Conservation (phyloP, 2,888 invertebrate genomes). For the Spilarctia lutea region DNA sequence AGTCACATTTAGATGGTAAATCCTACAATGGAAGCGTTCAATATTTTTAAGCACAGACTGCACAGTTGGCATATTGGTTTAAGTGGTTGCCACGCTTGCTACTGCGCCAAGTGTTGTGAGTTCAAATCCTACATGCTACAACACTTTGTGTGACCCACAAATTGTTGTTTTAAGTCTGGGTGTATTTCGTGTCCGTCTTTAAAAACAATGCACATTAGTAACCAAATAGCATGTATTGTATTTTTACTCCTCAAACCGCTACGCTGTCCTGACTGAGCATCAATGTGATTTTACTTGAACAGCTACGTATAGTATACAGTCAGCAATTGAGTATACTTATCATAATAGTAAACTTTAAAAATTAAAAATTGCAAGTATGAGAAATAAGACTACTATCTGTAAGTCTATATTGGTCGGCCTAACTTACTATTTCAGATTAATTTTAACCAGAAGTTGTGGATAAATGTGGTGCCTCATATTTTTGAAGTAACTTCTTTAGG, state of each 20-base stretch:
- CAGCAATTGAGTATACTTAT: neutral
- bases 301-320: neutral
- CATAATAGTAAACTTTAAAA: neutral
- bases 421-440: neutral
- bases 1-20: neutral
- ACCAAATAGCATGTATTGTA: too few relatives aligned
- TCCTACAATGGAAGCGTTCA: neutral
- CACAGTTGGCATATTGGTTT: too few relatives aligned
- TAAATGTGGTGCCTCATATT: neutral
- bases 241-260: neutral
- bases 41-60: too few relatives aligned
- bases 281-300: neutral
- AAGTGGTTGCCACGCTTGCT: too few relatives aligned
- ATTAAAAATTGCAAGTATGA: neutral
- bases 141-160: too few relatives aligned
- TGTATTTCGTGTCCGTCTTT: too few relatives aligned
- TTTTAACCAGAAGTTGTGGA: neutral
- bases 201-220: too few relatives aligned
- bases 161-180: too few relatives aligned
- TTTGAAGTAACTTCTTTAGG: too few relatives aligned
- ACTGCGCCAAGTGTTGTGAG: too few relatives aligned
- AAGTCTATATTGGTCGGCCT: neutral
- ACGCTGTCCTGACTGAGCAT: neutral
- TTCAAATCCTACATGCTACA: too few relatives aligned
- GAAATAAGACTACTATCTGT: neutral